These are phyloP conservation scores for Eristalis pertinax DNA, from an alignment of 2,888 invertebrate species.

Conservation along the genomic window DNA sequence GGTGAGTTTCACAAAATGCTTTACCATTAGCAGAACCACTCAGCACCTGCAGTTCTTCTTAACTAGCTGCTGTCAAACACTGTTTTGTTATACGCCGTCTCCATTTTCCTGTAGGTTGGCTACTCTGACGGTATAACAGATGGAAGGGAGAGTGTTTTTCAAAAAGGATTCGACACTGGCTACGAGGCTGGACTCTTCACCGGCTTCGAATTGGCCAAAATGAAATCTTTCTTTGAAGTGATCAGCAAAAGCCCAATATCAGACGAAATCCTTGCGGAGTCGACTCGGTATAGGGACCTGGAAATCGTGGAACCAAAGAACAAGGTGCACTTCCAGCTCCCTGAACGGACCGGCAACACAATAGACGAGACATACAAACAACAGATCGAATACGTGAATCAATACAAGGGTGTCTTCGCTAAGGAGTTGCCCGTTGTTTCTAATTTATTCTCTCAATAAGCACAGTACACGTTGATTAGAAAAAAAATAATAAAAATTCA, in stretches of 20 bases:
- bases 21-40: not conserved
- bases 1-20: slow-evolving; percentile 73
- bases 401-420: slow-evolving; percentile 42
- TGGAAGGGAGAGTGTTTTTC: slow-evolving; percentile 85
- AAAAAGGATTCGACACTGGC: slow-evolving; percentile 87
- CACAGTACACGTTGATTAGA: slow-evolving; percentile 58
- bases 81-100: slow-evolving; percentile 4
- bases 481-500: slow-evolving; percentile 63
- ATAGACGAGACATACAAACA: slow-evolving; percentile 17
- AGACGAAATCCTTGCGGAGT: not conserved
- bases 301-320: slow-evolving; percentile 15
- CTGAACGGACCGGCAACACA: not conserved
- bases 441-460: slow-evolving; percentile 68
- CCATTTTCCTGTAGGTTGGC: slow-evolving; percentile 82
- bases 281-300: not conserved
- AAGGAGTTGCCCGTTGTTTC: slow-evolving; percentile 66
- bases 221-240: slow-evolving; percentile 73
- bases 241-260: not conserved
- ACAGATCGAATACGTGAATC: slow-evolving; percentile 29
- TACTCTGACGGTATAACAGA: slow-evolving; percentile 87
- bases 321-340: slow-evolving; percentile 37
- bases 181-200: slow-evolving; percentile 86
- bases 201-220: slow-evolving; percentile 83
- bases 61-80: not conserved
- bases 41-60: not conserved